These are phyloP conservation scores for Tapirus indicus DNA, from an alignment of 2,797 vertebrate genomes.

Conservation along the genomic window DNA sequence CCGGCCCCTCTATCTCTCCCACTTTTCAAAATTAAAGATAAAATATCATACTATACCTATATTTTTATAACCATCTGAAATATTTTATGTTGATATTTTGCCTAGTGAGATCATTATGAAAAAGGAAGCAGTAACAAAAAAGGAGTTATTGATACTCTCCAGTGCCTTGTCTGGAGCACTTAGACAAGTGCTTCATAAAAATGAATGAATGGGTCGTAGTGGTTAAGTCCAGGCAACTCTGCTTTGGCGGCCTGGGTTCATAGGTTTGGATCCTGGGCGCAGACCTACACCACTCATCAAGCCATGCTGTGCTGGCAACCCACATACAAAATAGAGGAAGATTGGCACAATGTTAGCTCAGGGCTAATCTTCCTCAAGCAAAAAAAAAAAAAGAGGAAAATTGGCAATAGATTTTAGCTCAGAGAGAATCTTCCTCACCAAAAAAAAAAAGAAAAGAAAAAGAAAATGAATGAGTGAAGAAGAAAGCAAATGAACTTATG, in stretches of 20 bases:
- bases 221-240: too few species aligned
- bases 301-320: too few species aligned
- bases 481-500: too few species aligned
- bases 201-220: background rate
- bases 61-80: slow-evolving; percentile 12
- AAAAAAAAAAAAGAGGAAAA: too few species aligned
- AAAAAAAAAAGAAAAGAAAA: background rate
- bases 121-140: background rate
- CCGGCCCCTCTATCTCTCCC: background rate
- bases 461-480: background rate
- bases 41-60: background rate
- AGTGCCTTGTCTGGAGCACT: background rate
- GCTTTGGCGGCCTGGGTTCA: too few species aligned
- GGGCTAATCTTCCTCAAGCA: too few species aligned
- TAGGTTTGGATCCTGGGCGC: too few species aligned
- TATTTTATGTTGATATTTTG: background rate
- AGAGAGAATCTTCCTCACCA: too few species aligned
- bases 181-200: background rate
- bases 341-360: too few species aligned
- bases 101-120: background rate
- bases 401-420: too few species aligned
- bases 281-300: too few species aligned
- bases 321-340: too few species aligned
- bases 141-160: background rate
- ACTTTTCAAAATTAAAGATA: background rate